Evolutionary conservation across 2,888 invertebrate genomes (phyloP), one percentile per base, ranked within the genome.

Genomic region (Gortyna flavago): DNA sequence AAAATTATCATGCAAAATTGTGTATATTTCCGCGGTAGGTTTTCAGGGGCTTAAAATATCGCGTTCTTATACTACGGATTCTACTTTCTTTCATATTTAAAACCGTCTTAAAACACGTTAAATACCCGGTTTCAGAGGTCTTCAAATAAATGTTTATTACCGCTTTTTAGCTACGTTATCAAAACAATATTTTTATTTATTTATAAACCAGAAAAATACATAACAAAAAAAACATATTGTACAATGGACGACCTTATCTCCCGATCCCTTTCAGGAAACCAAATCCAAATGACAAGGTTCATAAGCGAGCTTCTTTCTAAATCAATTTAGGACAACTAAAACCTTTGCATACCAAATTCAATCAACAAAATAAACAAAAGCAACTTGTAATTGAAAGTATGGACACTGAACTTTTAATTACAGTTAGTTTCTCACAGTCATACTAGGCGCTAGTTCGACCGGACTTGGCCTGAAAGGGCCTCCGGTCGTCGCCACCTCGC

Each of bases 1-100:
- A 80, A 84, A 76, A 72, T 59, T 25, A 76, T 80, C 83, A 83
- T 76, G 84, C 76, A 66, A 83, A 80, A 66, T 72, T 61, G 59
- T 61, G 51, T 41, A 32, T 75, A 65, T 70, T 65, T 69, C 41
- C 35, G 62, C 13, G 18, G 2, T 59, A 62, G 18, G 48, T 35
- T 54, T 35, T 74, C 41, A 41, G 8, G 11, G 29, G 29, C 9
- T 25, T 18, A 41, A 59, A 67, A 54, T 41, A 5, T 38, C 54
- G 2, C n/a, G 11, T 74, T 41, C 25, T 41, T 13, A 21, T 18
- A 59, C 2, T 32, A 41, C 8, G 6, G 11, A 57, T 29, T 13
- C 16, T n/a, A 1, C 16, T 75, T 38, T 35, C 25, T n/a, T 35
- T 62, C 0, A 35, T 21, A 7, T 16, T 57, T 8, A 35, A 51